Evolutionary conservation across 1,140 invertebrate genomes (phyloP).

Genomic region (Himalopsyche phryganea): DNA sequence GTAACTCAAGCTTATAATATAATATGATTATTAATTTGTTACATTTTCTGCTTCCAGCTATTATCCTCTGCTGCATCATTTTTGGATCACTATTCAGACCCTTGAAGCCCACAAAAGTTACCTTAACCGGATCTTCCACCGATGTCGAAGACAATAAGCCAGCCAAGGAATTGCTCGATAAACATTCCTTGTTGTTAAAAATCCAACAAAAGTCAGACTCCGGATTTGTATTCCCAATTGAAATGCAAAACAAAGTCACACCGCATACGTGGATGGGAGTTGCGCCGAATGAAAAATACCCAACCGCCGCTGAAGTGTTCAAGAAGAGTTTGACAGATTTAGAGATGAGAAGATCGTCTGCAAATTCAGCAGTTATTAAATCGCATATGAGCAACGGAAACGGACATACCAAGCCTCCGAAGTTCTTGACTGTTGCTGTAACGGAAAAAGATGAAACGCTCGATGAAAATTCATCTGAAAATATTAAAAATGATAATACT

Average conservation of each 20-base stretch:
- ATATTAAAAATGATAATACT: conserved; percentile 49
- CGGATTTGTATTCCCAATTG: conserved; percentile 45
- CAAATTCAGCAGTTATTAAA: conserved; percentile 37
- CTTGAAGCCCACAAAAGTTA: conserved; percentile 66
- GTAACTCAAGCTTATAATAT: too few relatives aligned
- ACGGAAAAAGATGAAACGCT: conserved; percentile 54
- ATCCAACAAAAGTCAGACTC: conserved; percentile 46
- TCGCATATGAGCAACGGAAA: conserved; percentile 49
- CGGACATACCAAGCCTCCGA: conserved; percentile 39
- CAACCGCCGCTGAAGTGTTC: conserved; percentile 69
- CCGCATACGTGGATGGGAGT: conserved; percentile 63
- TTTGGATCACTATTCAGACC: conserved; percentile 80
- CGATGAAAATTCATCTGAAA: conserved; percentile 46
- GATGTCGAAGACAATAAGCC: conserved; percentile 43
- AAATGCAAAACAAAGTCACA: conserved; percentile 48
- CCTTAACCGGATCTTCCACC: conserved; percentile 44
- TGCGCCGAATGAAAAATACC: conserved; percentile 70
- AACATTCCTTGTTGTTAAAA: conserved; percentile 45
- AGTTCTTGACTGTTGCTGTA: conserved; percentile 46
- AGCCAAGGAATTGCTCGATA: conserved; percentile 42
- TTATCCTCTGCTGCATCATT: conserved; percentile 71
- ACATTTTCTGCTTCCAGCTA: conserved; percentile 52
- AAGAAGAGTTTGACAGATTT: conserved; percentile 60
- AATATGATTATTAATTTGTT: too few relatives aligned
- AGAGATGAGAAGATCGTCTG: conserved; percentile 47